Evolutionary conservation across 2,113 vertebrate genomes (phyloP), one percentile per base, ranked within the genome.

Genomic region (Amazona vittata): DNA sequence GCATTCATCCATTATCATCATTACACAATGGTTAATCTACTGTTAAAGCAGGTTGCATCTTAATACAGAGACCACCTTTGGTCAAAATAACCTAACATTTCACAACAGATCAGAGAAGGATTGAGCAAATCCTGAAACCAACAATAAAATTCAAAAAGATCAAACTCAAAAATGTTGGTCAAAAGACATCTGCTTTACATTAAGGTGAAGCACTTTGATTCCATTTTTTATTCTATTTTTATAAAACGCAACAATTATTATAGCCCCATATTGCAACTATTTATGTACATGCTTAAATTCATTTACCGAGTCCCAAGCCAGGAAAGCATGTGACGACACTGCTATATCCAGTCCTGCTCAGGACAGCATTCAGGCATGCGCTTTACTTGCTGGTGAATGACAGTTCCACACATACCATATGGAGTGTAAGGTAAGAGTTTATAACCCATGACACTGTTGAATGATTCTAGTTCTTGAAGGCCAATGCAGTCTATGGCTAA

Each of bases 1-100:
- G 39, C 74, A 79, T 89, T 83, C 67, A 87, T 74, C 70, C 70
- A 83, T 73, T 93, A 90, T 83, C 75, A 74, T 94, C 94, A 92
- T 93, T 89, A 91, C 43, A 81, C 43, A 80, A 13, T 31, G 53
- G 74, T 82, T 89, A 87, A 94, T 70, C 62, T 87, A 74, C 86
- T 92, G 75, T 50, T 89, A 60, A 94, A 83, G 49, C 41, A 92
- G 43, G 80, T 86, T 92, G 77, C 17, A 67, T 94, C 79, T 94
- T 83, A 87, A 94, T 87, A 84, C 10, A 65, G 70, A 82, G 52
- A 91, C 57, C n/a, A 94, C 31, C 62, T 85, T 74, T 50, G 37
- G 74, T 76, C 25, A 65, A 89, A 93, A 65, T 69, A 86, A 53
- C 71, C n/a, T 53, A 74, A 46, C 44, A 59, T 75, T 83, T 83